A percentile compares a stretch with the other conserved stretches of the same genome.
Evolutionary conservation across 1,140 invertebrate genomes (phyloP).

Genomic region (Brachionus rubens): DNA sequence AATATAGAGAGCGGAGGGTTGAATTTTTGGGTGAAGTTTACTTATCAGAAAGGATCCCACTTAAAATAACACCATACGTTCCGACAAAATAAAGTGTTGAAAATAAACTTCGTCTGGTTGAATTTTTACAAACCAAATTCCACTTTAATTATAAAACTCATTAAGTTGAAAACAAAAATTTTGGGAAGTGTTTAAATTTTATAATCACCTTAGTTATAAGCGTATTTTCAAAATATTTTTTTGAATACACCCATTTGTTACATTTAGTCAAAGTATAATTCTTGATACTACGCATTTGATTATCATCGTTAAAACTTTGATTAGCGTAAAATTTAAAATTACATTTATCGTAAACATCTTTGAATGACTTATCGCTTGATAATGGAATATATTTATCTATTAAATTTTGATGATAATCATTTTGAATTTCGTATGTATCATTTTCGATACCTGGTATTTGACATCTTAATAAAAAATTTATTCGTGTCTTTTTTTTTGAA

Average conservation of each 20-base stretch:
- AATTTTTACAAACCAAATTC: constrained; percentile 33
- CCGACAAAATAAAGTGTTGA: constrained; percentile 39
- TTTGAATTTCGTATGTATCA: constrained; percentile 41
- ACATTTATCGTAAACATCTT: constrained; percentile 12
- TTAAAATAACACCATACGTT: neutral
- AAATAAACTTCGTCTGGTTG: neutral
- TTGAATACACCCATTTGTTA: constrained; percentile 21
- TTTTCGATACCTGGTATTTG: neutral
- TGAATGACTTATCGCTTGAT: constrained; percentile 12
- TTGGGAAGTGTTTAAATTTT: too few species aligned
- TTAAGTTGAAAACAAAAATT: too few species aligned
- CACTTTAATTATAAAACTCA: neutral
- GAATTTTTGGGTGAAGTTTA: too few species aligned
- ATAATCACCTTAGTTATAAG: constrained; percentile 8
- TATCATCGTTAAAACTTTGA: neutral
- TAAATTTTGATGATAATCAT: neutral
- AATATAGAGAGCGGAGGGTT: too few species aligned
- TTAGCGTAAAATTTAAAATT: neutral
- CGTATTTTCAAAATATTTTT: constrained; percentile 1
- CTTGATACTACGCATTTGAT: neutral
- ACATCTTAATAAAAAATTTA: constrained; percentile 20
- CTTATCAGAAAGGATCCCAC: constrained; percentile 32
- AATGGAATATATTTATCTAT: constrained; percentile 17
- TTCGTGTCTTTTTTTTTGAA: neutral
- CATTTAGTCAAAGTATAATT: neutral